These are phyloP conservation scores for Girardinichthys multiradiatus DNA, from an alignment of 2,113 vertebrate genomes.

Conservation along the genomic window DNA sequence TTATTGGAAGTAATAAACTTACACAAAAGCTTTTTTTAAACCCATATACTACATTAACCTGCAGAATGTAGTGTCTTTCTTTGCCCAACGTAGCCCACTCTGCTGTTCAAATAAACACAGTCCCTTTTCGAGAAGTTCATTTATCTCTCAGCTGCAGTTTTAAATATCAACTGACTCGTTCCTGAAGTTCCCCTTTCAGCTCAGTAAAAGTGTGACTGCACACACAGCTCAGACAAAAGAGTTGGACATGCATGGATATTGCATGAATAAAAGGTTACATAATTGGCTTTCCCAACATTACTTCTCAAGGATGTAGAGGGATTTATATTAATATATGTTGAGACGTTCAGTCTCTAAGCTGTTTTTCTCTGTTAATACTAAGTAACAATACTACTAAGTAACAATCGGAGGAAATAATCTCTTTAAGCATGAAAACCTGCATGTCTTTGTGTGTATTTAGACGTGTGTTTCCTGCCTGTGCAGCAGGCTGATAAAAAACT, in stretches of 20 bases:
- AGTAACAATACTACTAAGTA: constrained; percentile 7
- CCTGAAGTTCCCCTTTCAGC: constrained; percentile 81
- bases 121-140: constrained; percentile 77
- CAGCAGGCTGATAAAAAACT: constrained; percentile 66
- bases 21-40: no score
- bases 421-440: constrained; percentile 29
- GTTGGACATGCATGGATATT: constrained; percentile 48
- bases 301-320: neutral
- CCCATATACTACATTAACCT: no score
- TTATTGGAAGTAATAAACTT: no score
- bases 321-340: neutral
- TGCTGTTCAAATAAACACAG: constrained; percentile 61
- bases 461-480: constrained; percentile 70
- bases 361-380: neutral
- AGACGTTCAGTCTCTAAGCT: constrained; percentile 3
- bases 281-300: neutral
- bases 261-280: neutral
- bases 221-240: constrained; percentile 34
- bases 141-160: constrained; percentile 72
- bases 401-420: constrained; percentile 8
- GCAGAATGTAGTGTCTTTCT: constrained; percentile 13
- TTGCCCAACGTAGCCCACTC: constrained; percentile 21
- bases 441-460: constrained; percentile 23
- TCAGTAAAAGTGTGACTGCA: constrained; percentile 42
- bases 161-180: constrained; percentile 84